Conservation (phyloP, 2,888 invertebrate genomes). For the Melieria crassipennis region DNA sequence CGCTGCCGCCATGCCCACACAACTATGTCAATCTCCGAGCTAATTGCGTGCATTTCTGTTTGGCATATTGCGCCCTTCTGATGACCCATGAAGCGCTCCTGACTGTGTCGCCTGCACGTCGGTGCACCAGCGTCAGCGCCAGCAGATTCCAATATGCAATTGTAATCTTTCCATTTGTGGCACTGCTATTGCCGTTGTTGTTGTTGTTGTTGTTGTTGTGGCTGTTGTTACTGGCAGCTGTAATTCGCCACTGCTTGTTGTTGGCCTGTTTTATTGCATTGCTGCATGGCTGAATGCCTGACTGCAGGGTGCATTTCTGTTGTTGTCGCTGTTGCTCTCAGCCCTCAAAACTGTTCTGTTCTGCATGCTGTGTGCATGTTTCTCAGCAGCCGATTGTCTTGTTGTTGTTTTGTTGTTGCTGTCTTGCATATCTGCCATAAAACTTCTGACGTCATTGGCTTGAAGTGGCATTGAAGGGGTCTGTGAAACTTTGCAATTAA, state of each 20-base stretch:
- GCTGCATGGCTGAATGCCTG: too few species aligned
- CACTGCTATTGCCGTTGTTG: too few species aligned
- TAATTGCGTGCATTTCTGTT: slow-evolving; percentile 25
- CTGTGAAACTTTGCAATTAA: background rate
- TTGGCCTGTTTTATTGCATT: too few species aligned
- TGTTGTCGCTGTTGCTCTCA: too few species aligned
- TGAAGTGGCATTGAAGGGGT: slow-evolving; percentile 7
- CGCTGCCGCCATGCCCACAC: background rate
- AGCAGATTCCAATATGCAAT: too few species aligned
- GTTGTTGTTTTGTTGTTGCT: background rate
- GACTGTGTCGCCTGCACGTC: too few species aligned
- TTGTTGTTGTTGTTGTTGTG: too few species aligned
- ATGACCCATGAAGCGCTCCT: too few species aligned
- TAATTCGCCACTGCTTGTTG: too few species aligned
- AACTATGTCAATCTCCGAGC: slow-evolving; percentile 28
- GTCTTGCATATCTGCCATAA: background rate
- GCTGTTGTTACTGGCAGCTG: too few species aligned
- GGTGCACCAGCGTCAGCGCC: background rate
- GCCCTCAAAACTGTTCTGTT: background rate
- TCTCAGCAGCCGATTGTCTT: background rate
- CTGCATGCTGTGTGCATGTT: background rate
- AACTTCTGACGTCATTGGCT: slow-evolving; percentile 25
- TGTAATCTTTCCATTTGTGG: too few species aligned
- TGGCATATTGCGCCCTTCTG: background rate
- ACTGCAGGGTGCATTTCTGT: too few species aligned